A percentile compares a stretch with the other conserved stretches of the same genome.
Evolutionary conservation across 2,113 vertebrate genomes (phyloP).

Genomic region (Thamnophis sirtalis): DNA sequence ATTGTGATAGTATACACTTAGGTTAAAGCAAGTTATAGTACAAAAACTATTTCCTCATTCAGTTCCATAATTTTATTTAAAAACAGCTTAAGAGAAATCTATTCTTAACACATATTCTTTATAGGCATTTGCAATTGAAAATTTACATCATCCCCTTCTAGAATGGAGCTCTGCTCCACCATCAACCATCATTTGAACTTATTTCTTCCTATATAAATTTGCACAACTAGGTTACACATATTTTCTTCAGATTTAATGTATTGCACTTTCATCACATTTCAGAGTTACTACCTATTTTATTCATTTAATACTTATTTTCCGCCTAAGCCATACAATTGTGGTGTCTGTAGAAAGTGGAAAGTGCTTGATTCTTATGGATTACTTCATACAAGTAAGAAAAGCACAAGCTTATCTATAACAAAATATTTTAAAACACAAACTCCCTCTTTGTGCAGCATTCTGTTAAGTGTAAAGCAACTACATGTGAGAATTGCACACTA

Average conservation of each 20-base stretch:
- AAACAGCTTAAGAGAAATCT: slow-evolving; percentile 55
- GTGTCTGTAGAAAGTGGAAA: background rate
- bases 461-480: background rate
- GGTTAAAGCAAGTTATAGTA: slow-evolving; percentile 52
- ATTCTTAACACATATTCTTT: slow-evolving; percentile 38
- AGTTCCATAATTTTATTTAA: slow-evolving; percentile 43
- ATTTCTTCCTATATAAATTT: slow-evolving; percentile 44
- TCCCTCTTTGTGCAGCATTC: slow-evolving; percentile 31
- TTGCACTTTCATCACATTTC: slow-evolving; percentile 47
- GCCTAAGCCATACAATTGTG: background rate
- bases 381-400: accelerated
- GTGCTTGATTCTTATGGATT: slow-evolving; percentile 5
- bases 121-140: slow-evolving; percentile 33
- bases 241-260: slow-evolving; percentile 55
- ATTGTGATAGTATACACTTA: slow-evolving; percentile 32
- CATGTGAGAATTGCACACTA: background rate
- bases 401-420: slow-evolving; percentile 20
- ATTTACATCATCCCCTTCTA: slow-evolving; percentile 33
- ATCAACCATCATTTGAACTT: slow-evolving; percentile 41
- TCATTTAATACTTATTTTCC: slow-evolving; percentile 31
- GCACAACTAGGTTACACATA: slow-evolving; percentile 49
- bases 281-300: slow-evolving; percentile 37
- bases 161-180: slow-evolving; percentile 42
- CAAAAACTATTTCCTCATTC: slow-evolving; percentile 30
- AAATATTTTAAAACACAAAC: slow-evolving; percentile 34